Evolutionary conservation across 2,113 vertebrate species (phyloP).

Genomic region (Silurus meridionalis): DNA sequence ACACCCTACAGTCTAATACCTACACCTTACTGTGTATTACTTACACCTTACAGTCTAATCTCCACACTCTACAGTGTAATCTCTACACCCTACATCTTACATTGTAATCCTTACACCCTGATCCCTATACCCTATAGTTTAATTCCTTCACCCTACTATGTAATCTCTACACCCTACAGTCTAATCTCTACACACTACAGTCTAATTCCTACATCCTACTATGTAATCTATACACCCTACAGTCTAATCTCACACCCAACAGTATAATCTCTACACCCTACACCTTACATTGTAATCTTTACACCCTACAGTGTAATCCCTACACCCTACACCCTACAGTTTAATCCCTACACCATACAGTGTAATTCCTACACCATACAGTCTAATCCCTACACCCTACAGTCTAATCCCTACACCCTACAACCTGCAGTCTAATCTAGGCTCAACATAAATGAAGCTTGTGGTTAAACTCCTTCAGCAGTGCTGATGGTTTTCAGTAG

Average conservation of each 20-base stretch:
- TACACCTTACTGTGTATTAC: no score
- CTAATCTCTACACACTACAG: not conserved
- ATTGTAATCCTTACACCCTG: no score
- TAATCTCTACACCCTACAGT: not conserved
- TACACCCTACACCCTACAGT: not conserved
- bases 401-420: not conserved
- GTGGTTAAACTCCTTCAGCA: no score
- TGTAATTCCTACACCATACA: not conserved
- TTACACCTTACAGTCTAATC: no score
- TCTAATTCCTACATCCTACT: no score
- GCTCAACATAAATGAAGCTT: no score
- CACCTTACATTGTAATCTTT: not conserved
- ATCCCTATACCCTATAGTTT: no score
- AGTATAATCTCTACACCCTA: not conserved
- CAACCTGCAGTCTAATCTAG: not conserved
- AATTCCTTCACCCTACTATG: no score
- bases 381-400: not conserved
- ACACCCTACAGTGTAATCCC: not conserved
- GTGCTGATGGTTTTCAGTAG: no score
- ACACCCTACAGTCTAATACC: not conserved
- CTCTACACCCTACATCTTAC: no score
- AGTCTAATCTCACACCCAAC: not conserved
- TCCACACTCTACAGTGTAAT: no score
- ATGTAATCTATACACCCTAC: not conserved
- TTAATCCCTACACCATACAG: not conserved